Base-by-base conservation (phyloP, 2,888 invertebrate species). In the Abrostola tripartita region DNA sequence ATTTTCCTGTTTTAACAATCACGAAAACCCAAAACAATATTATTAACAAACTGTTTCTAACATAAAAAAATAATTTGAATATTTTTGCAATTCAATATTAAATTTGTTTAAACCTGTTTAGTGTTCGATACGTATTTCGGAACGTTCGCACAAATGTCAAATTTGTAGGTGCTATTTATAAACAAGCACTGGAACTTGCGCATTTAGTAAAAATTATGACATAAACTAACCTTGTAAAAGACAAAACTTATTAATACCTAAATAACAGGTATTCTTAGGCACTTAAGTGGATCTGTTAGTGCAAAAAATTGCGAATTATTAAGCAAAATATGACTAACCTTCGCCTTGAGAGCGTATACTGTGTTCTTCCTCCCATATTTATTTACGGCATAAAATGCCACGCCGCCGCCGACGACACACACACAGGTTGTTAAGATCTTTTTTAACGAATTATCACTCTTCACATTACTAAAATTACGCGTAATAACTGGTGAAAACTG, bases 301-400 rank as follows among this genome's bases (percentile, higher is more conserved):
- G 53, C 57, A 66, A 54, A 77, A 65, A 74, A 61, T 14, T 52
- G 59, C 40, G 55, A 64, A 64, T 60, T 63, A 66, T 37, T 24
- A 7, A 58, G 65, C 61, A 74, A 79, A 77, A 64, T 76, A 61
- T 24, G 57, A 81, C 86, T 88, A 87, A 94, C 95, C 95, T 95
- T 95, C 76, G 88, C 88, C 88, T 95, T 94, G 78, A 95, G 89
- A 62, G 95, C 95, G 85, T 92, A 91, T 52, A 95, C 93, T 24
- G 90, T 90, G 81, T 87, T 90, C 71, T 82, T 82, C 70, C 84
- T 89, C 72, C 83, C 86, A 85, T 89, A 89, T 61, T 86, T 87
- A 86, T 90, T 88, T 52, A 85, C 82, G n/a, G 88, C 87, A 79
- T 93, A 95, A 70, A 90, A 89, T 71, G 90, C 79, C 53, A 92